phyloP scores from a whole-genome alignment of 1,140 invertebrate species.

The Drosophila nebulosa region DNA sequence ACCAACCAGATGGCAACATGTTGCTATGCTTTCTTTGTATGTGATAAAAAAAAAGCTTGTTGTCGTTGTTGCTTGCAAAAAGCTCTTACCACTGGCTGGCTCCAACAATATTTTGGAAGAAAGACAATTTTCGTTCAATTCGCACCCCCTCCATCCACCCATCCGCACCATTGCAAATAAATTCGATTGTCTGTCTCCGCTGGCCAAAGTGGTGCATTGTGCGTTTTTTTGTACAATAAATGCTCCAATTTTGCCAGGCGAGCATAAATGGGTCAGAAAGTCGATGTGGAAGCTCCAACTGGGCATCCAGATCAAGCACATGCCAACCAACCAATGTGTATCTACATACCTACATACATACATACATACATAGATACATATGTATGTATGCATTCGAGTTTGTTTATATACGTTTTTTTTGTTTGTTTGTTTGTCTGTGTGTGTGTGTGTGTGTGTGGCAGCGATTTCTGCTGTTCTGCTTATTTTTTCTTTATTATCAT shows the following conservation, averaged over 20 bases:
- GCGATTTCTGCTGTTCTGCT: not conserved
- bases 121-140: not conserved
- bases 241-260: slow-evolving; percentile 75
- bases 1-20: not conserved
- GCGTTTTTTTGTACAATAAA: slow-evolving; percentile 75
- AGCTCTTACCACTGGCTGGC: too few relatives aligned
- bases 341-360: not conserved
- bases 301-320: slow-evolving; percentile 12
- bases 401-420: not conserved
- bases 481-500: not conserved
- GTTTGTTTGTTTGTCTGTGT: not conserved
- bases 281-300: slow-evolving; percentile 20
- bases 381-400: not conserved
- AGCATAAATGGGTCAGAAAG: slow-evolving; percentile 52
- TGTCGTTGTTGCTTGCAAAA: too few relatives aligned
- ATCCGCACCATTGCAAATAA: not conserved
- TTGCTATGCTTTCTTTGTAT: not conserved
- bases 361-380: slow-evolving; percentile 35
- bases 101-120: not conserved
- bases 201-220: slow-evolving; percentile 18
- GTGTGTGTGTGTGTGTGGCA: slow-evolving; percentile 15
- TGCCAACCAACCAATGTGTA: not conserved
- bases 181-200: slow-evolving; percentile 28
- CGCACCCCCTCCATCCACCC: not conserved
- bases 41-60: too few relatives aligned